Percentiles rank a stretch among this genome's conserved stretches.
phyloP scores from a whole-genome alignment of 1,140 invertebrate species.

The Choristoneura fumiferana region DNA sequence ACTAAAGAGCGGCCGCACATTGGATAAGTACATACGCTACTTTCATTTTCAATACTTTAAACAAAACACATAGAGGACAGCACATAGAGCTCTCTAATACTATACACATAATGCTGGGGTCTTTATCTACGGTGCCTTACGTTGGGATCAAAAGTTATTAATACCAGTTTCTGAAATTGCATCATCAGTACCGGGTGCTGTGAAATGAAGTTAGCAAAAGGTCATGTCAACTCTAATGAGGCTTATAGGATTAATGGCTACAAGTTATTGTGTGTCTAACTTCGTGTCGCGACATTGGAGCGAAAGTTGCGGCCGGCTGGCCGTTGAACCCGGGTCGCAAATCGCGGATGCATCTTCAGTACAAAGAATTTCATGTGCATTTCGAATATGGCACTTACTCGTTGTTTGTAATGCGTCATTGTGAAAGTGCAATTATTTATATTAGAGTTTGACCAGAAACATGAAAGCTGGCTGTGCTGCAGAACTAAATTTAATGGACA shows the following conservation, averaged over 20 bases:
- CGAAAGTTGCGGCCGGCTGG: slow-evolving; percentile 45
- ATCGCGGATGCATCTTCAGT: slow-evolving; percentile 42
- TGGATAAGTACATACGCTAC: background rate
- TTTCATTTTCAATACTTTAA: slow-evolving; percentile 1
- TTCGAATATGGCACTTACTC: slow-evolving; percentile 47
- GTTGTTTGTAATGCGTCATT: slow-evolving; percentile 24
- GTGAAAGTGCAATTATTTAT: slow-evolving; percentile 19
- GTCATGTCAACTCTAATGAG: slow-evolving; percentile 27
- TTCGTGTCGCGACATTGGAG: slow-evolving; percentile 30
- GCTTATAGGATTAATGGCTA: slow-evolving; percentile 26
- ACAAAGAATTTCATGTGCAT: slow-evolving; percentile 39
- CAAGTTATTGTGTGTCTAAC: slow-evolving; percentile 32
- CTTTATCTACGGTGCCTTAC: no score
- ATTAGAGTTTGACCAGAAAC: background rate
- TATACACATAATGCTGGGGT: no score
- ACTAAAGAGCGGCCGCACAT: background rate
- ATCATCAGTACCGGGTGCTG: slow-evolving; percentile 12
- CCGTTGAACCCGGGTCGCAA: slow-evolving; percentile 41
- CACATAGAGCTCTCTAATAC: no score
- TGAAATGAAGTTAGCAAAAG: slow-evolving; percentile 24
- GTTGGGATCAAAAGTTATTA: background rate
- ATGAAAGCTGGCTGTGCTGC: no score
- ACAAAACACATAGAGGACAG: no score
- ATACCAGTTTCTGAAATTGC: background rate
- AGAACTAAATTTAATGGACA: no score